These are phyloP conservation scores for Hipposideros larvatus DNA, from an alignment of 2,797 vertebrate species.

Conservation along the genomic window DNA sequence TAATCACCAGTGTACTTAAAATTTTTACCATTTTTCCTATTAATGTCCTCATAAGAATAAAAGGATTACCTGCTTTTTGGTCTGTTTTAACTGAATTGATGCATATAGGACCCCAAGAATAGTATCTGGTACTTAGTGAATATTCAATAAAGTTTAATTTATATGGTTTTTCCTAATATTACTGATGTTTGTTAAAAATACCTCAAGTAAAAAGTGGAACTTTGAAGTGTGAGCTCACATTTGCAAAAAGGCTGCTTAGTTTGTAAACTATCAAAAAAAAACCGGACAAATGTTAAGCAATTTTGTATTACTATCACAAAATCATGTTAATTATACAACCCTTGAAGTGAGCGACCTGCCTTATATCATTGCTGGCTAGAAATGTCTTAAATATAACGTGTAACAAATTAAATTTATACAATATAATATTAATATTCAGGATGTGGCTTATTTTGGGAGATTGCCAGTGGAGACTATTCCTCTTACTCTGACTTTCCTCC, in stretches of 20 bases:
- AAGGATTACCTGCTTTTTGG: not conserved
- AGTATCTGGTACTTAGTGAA: not conserved
- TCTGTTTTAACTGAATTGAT: not conserved
- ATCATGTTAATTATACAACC: not conserved
- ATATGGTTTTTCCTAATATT: not conserved
- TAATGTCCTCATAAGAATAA: conserved; percentile 18
- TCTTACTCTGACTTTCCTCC: not conserved
- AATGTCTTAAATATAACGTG: not conserved
- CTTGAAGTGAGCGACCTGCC: not conserved
- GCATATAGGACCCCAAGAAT: not conserved
- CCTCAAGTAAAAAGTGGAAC: not conserved
- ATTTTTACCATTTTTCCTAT: not conserved
- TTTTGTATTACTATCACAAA: conserved; percentile 39
- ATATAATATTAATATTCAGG: not conserved
- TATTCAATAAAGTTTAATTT: not conserved
- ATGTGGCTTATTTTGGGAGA: not conserved
- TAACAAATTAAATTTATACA: not conserved
- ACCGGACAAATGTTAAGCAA: not conserved
- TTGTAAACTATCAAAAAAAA: conserved; percentile 40
- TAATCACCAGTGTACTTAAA: not conserved
- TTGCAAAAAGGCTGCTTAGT: not conserved
- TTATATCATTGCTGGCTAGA: not conserved
- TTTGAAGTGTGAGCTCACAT: not conserved
- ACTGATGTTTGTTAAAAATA: conserved; percentile 29
- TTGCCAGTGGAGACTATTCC: not conserved